Base-by-base conservation (phyloP, 2,797 vertebrate species). In the Anguilla marmorata region DNA sequence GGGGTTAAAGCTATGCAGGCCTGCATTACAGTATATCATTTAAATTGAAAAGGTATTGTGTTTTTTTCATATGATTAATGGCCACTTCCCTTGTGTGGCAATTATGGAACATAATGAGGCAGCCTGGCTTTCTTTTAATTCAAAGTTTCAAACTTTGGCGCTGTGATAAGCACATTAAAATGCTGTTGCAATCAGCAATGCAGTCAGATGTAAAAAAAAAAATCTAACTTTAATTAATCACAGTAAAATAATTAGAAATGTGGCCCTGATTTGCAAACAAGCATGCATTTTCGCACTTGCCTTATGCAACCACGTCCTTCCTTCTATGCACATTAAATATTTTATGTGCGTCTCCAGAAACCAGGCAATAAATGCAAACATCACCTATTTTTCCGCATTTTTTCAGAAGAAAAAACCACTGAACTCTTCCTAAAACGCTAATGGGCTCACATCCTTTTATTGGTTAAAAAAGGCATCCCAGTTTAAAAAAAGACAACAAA, bases 91-190 rank as follows among this genome's bases (percentile, higher is more conserved):
- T 79, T 79, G 74, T 79, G 74, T 79, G 37, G 74, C 74, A 79
- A 79, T 79, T 79, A 79, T 41, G 37, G 74, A 79, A 41, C 37
- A 79, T 79, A 79, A 79, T 79, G 74, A 79, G 74, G 74, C 74
- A 19, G 74, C 37, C 37, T 41, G 33, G 37, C 74, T 79, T 79
- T 79, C 33, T 79, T 45, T 79, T 79, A 41, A 37, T 79, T 79
- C 74, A 79, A 79, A 79, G 33, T 79, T 79, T 79, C 74, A 79
- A 79, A 79, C 74, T 79, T 79, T 79, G 74, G 33, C 16, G 16
- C 33, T 79, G 37, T 79, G 37, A 79, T 79, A 33, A 79, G 37
- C 74, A 79, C 74, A 79, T 79, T 79, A 79, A 79, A 72, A 72
- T 72, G n/a, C 66, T 72, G 66, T 30, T 72, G 66, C 66, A 72